Base-by-base conservation (phyloP, 2,888 invertebrate genomes). In the Clitarchus hookeri region DNA sequence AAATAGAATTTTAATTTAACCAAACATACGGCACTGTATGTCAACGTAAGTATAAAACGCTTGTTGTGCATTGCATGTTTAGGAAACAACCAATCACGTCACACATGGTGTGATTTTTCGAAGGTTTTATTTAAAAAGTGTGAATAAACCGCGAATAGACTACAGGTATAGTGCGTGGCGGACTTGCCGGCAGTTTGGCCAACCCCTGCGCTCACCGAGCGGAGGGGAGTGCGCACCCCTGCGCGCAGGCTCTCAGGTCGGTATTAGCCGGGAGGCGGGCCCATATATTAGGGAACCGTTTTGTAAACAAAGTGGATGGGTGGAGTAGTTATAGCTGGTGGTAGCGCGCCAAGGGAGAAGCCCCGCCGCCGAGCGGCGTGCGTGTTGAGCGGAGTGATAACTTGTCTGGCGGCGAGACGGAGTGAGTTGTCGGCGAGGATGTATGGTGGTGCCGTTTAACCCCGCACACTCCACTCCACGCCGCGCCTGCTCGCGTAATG, bases 211-310 rank as follows among this genome's bases (percentile, higher is more conserved):
- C 48, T 2, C 48, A 16, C 11, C 6, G 48, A 11, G 16, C 48
- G 6, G 6, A 48, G 48, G 48, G 48, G 11, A 11, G n/a, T 48
- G 48, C n/a, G 48, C 48, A 48, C 48, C 48, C 48, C 48, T 48
- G 48, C 8, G 16, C 11, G 48, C 48, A 8, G 16, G 48, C 48
- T 48, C 48, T 48, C 48, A 48, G 48, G 48, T 48, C 65, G 65
- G 65, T 65, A 65, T 65, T 65, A 65, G 65, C 12, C 65, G 65
- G 65, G 65, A 65, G 65, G 65, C 65, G 82, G 36, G 82, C 82
- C 23, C 82, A 82, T 82, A 82, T 82, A 82, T 82, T 82, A 82
- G 27, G 36, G 19, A 36, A 82, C 82, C 27, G 82, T 82, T 82
- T 82, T 82, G 82, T 82, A 82, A 82, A 82, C 82, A 82, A 82